A percentile compares a stretch with the other conserved stretches of the same genome.
Conservation (phyloP, 92 coral and sea anemone genomes). For the Hydrozoanthus gracilis region DNA sequence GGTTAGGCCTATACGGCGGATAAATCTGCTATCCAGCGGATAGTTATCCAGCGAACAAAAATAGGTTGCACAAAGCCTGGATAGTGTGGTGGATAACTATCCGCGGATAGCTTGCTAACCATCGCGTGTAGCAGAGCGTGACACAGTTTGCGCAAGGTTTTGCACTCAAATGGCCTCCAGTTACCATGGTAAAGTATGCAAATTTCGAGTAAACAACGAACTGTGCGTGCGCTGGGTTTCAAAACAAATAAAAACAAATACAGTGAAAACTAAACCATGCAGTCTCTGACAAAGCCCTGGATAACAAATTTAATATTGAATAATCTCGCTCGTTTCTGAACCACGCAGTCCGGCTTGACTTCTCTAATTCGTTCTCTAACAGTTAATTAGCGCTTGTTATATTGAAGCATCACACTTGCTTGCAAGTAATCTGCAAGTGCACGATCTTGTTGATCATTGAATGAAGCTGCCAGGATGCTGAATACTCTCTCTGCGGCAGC, state of each 20-base stretch:
- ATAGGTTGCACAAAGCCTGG: slow-evolving; percentile 52
- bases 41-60: slow-evolving; percentile 46
- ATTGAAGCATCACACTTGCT: slow-evolving; percentile 68
- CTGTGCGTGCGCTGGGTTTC: slow-evolving; percentile 51
- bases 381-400: slow-evolving; percentile 52
- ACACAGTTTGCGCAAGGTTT: slow-evolving; percentile 52
- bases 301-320: background rate
- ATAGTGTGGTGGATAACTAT: slow-evolving; percentile 47
- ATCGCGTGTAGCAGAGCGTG: slow-evolving; percentile 57
- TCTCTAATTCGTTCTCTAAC: slow-evolving; percentile 18
- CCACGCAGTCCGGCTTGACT: slow-evolving; percentile 6
- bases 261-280: slow-evolving; percentile 48
- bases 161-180: slow-evolving; percentile 40
- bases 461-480: slow-evolving; percentile 51
- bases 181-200: slow-evolving; percentile 49
- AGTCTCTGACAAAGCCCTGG: slow-evolving; percentile 44
- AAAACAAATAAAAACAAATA: slow-evolving; percentile 44
- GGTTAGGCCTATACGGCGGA: slow-evolving; percentile 53
- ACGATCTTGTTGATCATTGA: slow-evolving; percentile 59
- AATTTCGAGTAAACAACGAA: slow-evolving; percentile 54
- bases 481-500: slow-evolving; percentile 62
- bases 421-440: slow-evolving; percentile 55
- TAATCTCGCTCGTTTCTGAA: background rate
- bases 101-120: slow-evolving; percentile 57
- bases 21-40: slow-evolving; percentile 41